Base-by-base conservation (phyloP, 2,113 vertebrate species). In the Athene cunicularia region DNA sequence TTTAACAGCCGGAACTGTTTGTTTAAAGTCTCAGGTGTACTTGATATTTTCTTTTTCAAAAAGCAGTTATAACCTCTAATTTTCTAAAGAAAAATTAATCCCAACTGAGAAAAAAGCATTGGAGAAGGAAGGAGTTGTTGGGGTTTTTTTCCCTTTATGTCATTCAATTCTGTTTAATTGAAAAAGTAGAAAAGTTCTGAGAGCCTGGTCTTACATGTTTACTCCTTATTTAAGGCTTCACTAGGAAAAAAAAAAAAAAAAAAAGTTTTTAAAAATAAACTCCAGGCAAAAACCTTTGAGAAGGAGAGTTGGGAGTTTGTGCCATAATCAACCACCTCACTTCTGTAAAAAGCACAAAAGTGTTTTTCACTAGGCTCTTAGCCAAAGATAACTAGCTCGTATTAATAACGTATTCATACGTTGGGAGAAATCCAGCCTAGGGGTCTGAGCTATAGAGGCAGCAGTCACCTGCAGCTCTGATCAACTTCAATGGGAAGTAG, bases 21-120 rank as follows among this genome's bases (percentile, higher is more conserved):
- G 89, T 83, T 96, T 95, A 96, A 96, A 88, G 91, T 32, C 62
- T 86, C 89, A 97, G 94, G 86, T 93, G 87, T 41, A 49, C 73
- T 64, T 85, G 68, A 45, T 92, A 80, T 91, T 93, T 95, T 96
- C 58, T 77, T 86, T 91, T 84, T 71, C 64, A 37, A 90, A 93
- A 92, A 81, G 55, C 74, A 86, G 55, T 58, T 96, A 94, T 82
- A 93, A 88, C 50, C 50, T 80, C 43, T 72, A 49, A 80, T 92
- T 92, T 95, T 91, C 66, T 80, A 49, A 89, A 89, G 73, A 94
- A 94, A 91, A 95, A 85, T 37, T 88, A 95, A 93, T 80, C 49
- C 13, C 41, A 90, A n/a, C 2, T 33, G 27, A 47, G 64, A n/a
- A 80, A 45, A 81, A 76, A 80, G 7, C 30, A 77, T 2, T 71